Base-by-base conservation (phyloP, 37 sponge, comb jelly and placozoan species). In the Amphimedon queenslandica region DNA sequence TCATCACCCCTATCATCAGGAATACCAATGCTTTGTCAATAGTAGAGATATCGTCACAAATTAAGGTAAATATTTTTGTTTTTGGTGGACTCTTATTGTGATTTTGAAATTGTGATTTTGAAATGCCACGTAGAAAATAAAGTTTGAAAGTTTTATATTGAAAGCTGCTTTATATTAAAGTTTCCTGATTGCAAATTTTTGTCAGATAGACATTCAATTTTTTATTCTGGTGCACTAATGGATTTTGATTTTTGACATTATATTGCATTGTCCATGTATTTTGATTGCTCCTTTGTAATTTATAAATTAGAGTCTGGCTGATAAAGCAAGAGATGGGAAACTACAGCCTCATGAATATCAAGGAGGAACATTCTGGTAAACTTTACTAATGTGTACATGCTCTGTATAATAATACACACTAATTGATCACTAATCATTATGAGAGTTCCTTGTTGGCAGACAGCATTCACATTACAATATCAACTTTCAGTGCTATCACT, bases 1-100 rank as follows among this genome's bases (percentile, higher is more conserved):
- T 90, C 29, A 76, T 84, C 38, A 87, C 90, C 0, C 93, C 90
- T 42, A 90, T 94, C 21, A 71, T 93, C 13, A 88, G 65, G 63
- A 66, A 70, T 43, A 85, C 90, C 30, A 75, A 94, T 55, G 63
- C 37, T 36, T 71, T 71, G 71, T 78, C 82, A 18, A 53, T 94
- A 16, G 1, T 11, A 33, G 65, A 71, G n/a, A 90, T 94, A 29
- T 57, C 84, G 36, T 20, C 51, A 31, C 37, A 29, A 29, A 47
- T 83, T 27, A 69, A 76, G 72, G 77, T 71, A 38, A 38, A 13
- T 23, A 25, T 18, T 47, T 18, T 47, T 47, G 53, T 47, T 18
- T n/a, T n/a, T n/a, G n/a, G n/a, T n/a, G n/a, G n/a, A n/a, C n/a
- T n/a, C n/a, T n/a, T n/a, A n/a, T n/a, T n/a, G n/a, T n/a, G n/a